Evolutionary conservation across 2,888 invertebrate species (phyloP), one percentile per base, ranked within the genome.

Genomic region (Habroteleia sp.): DNA sequence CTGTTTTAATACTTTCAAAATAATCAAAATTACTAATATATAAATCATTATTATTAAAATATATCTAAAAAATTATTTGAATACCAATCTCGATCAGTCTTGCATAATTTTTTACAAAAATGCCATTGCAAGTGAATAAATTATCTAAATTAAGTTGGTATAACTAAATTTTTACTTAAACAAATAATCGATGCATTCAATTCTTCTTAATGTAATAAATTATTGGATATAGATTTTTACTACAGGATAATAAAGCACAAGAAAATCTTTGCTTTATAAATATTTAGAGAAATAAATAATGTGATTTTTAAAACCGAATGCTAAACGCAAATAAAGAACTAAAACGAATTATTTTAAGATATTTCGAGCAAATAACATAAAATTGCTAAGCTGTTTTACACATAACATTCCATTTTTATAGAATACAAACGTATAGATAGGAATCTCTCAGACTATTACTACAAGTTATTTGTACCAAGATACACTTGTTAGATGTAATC

Each of bases 381-480:
- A 74, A 66, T 66, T 42, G 25, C 62, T 62, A 62, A 8, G 27
- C 62, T 62, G 52, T 23, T 20, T 66, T 54, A 60, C 39, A 54
- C 16, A 20, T 50, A 54, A 73, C 60, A 60, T 52, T 39, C 31
- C 37, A 27, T 48, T 29, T 33, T 42, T 63, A 65, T 50, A 58
- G 37, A 73, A 62, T 72, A 72, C 13, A 72, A 65, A 63, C 33
- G 37, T 42, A 58, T 50, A 11, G 52, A 44, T 60, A 52, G 58
- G 46, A 73, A 52, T 65, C 50, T 52, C 52, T 66, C 50, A 48
- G 27, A 48, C 50, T 50, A 73, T 65, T 23, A 52, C 44, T 65
- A 81, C 74, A 78, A 73, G 69, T 79, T 81, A 81, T 80, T 81
- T 81, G 80, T 80, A 82, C 79, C 73, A 77, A 79, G 77, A 78